Base-by-base conservation (phyloP, 2,113 vertebrate genomes). In the Castor canadensis region DNA sequence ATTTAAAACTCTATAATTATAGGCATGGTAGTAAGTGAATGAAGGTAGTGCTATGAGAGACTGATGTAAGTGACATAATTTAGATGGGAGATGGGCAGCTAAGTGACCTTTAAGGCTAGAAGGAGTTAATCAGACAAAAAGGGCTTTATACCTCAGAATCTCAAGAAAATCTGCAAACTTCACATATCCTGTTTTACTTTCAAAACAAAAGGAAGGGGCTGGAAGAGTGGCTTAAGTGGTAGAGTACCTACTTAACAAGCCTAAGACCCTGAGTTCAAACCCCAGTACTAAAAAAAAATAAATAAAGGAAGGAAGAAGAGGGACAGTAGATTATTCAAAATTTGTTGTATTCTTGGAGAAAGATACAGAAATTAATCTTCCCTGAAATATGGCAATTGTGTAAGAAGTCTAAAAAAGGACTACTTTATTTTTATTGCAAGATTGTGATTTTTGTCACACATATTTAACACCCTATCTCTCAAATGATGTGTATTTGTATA, bases 401-500 rank as follows among this genome's bases (percentile, higher is more conserved):
- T 35, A 69, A 24, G 79, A 97, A 88, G 24, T 60, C 67, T 94
- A 87, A 86, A 80, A 95, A 73, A 28, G 47, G 4, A n/a, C 17
- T 38, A 85, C 26, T 92, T 92, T 82, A 79, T 86, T 94, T 96
- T 95, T 93, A 58, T 92, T 96, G 92, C 22, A 87, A 72, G 75
- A 81, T 83, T 87, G 26, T 81, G 72, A 86, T 94, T 95, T n/a
- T 93, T 92, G 93, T 85, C 85, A 93, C 22, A 82, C 54, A 96
- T 26, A 79, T 72, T 96, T 93, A 96, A 94, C 79, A 67, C 32
- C 2, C 4, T 87, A 10, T 90, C 43, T 91, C 67, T 66, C 87
- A 90, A 88, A 90, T 85, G 35, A 95, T 88, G 16, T 89, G 35
- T 80, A 24, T 89, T 17, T 73, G 35, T 89, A 22, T 77, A 96